phyloP scores from a whole-genome alignment of 2,888 invertebrate species.

The Miltochrista miniata region DNA sequence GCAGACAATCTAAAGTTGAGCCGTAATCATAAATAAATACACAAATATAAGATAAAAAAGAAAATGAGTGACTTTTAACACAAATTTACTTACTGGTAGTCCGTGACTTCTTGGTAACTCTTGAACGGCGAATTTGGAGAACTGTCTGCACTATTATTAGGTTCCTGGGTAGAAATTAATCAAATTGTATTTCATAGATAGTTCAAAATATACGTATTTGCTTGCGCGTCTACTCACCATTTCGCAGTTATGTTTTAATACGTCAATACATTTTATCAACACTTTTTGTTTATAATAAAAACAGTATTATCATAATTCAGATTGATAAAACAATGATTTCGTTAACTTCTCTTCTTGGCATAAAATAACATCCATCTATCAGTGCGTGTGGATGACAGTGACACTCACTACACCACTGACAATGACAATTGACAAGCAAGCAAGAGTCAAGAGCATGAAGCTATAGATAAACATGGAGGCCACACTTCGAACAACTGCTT shows the following conservation, averaged over 20 bases:
- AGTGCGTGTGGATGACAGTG: too few species aligned
- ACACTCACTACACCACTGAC: too few species aligned
- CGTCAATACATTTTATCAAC: slow-evolving; percentile 3
- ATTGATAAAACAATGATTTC: neutral
- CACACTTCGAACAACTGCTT: too few species aligned
- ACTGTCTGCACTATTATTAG: slow-evolving; percentile 43
- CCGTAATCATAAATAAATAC: too few species aligned
- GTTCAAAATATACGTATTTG: neutral
- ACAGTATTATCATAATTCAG: neutral
- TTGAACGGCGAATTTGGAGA: slow-evolving; percentile 55
- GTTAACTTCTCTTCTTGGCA: neutral
- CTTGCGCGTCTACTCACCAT: slow-evolving; percentile 25
- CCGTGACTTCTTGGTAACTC: slow-evolving; percentile 49
- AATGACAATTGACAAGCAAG: too few species aligned
- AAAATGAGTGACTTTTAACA: neutral
- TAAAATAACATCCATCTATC: too few species aligned
- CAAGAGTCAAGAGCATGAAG: too few species aligned
- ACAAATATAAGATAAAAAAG: neutral
- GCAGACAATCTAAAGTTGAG: too few species aligned
- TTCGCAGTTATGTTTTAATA: slow-evolving; percentile 5
- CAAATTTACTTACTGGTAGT: slow-evolving; percentile 64
- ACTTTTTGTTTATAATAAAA: neutral
- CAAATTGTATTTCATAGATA: neutral
- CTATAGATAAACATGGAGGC: too few species aligned
- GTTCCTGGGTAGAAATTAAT: slow-evolving; percentile 40